Evolutionary conservation across 37 sponge, comb jelly and placozoan species (phyloP), one percentile per base, ranked within the genome.

Genomic region (Ianthella basta): DNA sequence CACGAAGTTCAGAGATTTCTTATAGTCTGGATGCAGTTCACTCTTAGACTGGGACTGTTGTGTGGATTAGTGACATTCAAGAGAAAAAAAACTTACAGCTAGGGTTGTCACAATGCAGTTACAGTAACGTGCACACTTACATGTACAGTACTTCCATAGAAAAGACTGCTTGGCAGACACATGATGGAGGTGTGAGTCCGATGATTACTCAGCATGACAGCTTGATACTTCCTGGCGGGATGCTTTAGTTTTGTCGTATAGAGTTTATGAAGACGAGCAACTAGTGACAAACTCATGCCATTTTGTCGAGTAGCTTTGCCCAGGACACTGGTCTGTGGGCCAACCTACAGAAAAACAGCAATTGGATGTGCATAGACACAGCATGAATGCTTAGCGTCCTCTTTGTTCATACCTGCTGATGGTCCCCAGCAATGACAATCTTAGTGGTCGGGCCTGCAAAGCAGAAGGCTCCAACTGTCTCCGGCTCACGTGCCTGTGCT

Each of bases 181-280:
- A 91, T 85, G 34, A 91, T 83, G 37, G 75, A 68, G 16, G 77
- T 72, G 38, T 91, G 87, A 56, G 87, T 67, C 24, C 91, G 83
- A 35, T 82, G 83, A 81, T 91, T 91, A 73, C 81, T 91, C 27
- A 91, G 81, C 15, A 91, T 84, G 0, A 84, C 37, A 19, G 87
- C 67, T 39, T 66, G 36, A 60, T 86, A 82, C n/a, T 34, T 2
- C 32, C 0, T 3, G 53, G 18, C 15, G 18, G 0, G 44, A 8
- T 20, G 0, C 27, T 44, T 3, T 8, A 44, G 8, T n/a, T n/a
- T n/a, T n/a, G n/a, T n/a, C 23, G 82, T 79, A 66, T 90, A 90
- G 29, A 33, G 4, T 0, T n/a, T 77, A 41, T 56, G 35, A 4
- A 88, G 78, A 29, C 91, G 54, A 44, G 81, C 86, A 3, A 90